phyloP scores from a whole-genome alignment of 35 echinoderm and acorn worm species.

The Anneissia japonica region DNA sequence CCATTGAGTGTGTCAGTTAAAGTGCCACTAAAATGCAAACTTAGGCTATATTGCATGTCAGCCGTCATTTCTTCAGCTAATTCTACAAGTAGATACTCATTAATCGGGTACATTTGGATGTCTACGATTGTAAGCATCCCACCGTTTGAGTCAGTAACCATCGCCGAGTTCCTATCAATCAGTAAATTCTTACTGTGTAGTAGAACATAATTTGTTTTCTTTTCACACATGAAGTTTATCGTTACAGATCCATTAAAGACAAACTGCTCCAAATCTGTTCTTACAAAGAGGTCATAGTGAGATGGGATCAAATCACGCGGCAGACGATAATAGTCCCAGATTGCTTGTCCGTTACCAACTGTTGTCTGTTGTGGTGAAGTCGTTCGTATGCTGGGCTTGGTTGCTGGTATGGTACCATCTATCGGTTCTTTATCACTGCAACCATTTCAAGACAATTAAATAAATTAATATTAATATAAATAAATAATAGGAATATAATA shows the following conservation, averaged over 20 bases:
- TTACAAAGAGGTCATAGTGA: constrained; percentile 68
- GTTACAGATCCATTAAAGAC: constrained; percentile 37
- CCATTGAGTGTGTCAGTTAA: constrained; percentile 39
- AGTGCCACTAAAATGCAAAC: constrained; percentile 37
- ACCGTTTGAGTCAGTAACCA: neutral
- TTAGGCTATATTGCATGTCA: constrained; percentile 25
- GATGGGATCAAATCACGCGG: constrained; percentile 53
- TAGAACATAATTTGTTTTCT: constrained; percentile 45
- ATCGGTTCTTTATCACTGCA: neutral
- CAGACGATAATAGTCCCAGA: constrained; percentile 74
- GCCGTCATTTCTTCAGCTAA: constrained; percentile 23
- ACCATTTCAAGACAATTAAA: no score
- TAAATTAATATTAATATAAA: neutral
- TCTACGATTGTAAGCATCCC: neutral
- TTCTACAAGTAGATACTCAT: constrained; percentile 56
- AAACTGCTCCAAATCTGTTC: constrained; percentile 53
- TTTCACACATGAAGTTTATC: constrained; percentile 40
- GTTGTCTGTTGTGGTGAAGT: neutral
- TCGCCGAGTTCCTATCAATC: constrained; percentile 19
- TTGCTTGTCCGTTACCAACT: neutral
- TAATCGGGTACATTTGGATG: constrained; percentile 16
- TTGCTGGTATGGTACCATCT: neutral
- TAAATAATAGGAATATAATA: no score
- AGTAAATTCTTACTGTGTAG: constrained; percentile 68
- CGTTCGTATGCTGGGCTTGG: neutral